Conservation (phyloP, 1,140 invertebrate species). For the Muscidifurax raptorellus region DNA sequence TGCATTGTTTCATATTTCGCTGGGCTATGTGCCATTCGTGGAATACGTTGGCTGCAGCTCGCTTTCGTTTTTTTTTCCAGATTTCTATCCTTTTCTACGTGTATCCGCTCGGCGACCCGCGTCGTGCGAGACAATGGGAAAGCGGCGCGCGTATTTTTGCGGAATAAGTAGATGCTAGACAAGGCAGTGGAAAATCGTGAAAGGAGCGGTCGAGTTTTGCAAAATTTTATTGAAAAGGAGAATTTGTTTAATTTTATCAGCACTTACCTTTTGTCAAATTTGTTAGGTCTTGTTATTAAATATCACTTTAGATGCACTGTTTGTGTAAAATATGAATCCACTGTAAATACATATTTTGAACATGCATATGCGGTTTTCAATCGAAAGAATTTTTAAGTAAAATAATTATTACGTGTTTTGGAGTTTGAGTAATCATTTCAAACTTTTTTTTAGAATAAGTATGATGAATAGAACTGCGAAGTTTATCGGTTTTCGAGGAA, state of each 20-base stretch:
- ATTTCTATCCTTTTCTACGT: background rate
- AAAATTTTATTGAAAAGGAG: background rate
- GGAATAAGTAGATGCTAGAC: slow-evolving; percentile 12
- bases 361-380: background rate
- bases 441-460: no score
- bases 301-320: background rate
- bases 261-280: slow-evolving; percentile 25
- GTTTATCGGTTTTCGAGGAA: no score
- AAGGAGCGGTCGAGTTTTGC: background rate
- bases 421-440: no score
- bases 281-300: background rate
- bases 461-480: no score
- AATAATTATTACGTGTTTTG: background rate
- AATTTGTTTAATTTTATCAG: background rate
- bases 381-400: background rate
- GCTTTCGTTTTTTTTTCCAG: slow-evolving; percentile 25
- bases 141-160: slow-evolving; percentile 11
- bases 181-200: slow-evolving; percentile 14
- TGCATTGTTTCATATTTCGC: slow-evolving; percentile 26
- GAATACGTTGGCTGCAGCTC: background rate
- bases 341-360: background rate
- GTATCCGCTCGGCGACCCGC: slow-evolving; percentile 8
- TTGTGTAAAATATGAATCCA: background rate
- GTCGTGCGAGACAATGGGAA: slow-evolving; percentile 21
- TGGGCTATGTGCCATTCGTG: background rate